Percentiles rank a stretch among this genome's conserved stretches.
phyloP scores from a whole-genome alignment of 2,113 vertebrate genomes.

The Noturus placidus region DNA sequence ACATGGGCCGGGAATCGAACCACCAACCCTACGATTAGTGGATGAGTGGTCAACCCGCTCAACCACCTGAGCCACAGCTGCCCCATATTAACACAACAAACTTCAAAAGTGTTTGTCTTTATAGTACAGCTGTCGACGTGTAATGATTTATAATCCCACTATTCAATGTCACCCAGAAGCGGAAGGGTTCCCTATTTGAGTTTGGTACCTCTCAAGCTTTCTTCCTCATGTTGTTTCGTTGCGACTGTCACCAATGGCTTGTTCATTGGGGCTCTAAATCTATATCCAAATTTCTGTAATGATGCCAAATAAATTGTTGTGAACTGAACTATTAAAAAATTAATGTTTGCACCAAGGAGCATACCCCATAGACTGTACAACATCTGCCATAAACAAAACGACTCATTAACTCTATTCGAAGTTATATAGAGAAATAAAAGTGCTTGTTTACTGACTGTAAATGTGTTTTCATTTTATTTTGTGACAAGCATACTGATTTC shows the following conservation, averaged over 20 bases:
- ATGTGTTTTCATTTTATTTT: not conserved
- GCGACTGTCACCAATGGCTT: not conserved
- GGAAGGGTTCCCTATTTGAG: not conserved
- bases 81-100: not conserved
- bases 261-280: not conserved
- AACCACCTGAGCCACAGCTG: no score
- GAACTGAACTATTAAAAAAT: not conserved
- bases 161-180: not conserved
- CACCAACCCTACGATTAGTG: no score
- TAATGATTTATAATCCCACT: not conserved
- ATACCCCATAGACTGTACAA: not conserved
- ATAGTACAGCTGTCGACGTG: not conserved
- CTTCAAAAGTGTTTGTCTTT: not conserved
- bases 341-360: not conserved
- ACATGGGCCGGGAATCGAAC: no score
- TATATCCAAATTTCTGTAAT: not conserved
- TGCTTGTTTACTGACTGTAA: not conserved
- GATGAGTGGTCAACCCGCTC: no score
- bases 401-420: constrained; percentile 14
- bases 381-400: constrained; percentile 14
- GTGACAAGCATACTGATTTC: not conserved
- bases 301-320: not conserved
- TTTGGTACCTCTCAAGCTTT: not conserved
- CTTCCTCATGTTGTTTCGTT: not conserved
- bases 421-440: not conserved